Conservation (phyloP, 2,797 vertebrate genomes). For the Hydrolagus colliei region DNA sequence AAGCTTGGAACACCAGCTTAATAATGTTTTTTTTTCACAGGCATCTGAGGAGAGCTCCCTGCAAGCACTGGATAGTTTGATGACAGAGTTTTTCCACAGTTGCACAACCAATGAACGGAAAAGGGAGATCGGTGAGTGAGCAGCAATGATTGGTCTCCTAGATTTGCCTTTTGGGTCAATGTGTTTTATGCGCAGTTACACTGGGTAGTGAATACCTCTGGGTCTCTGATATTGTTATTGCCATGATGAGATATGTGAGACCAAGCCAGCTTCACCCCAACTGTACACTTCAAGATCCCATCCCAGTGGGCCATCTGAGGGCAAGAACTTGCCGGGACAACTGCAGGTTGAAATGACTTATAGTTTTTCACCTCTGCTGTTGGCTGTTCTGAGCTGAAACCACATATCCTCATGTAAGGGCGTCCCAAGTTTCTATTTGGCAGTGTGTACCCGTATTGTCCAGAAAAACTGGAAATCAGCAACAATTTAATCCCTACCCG, state of each 20-base stretch:
- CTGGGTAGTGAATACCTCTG: not conserved
- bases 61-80: conserved; percentile 84
- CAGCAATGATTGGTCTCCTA: too few relatives aligned
- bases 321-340: not conserved
- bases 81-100: conserved; percentile 96
- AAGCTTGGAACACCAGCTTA: not conserved
- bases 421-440: too few relatives aligned
- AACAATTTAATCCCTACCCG: too few relatives aligned
- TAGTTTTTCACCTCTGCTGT: not conserved
- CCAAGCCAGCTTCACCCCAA: too few relatives aligned
- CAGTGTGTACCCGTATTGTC: too few relatives aligned
- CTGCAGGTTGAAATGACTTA: not conserved
- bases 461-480: too few relatives aligned
- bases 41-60: conserved; percentile 87
- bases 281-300: not conserved
- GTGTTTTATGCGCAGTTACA: not conserved
- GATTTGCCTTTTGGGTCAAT: not conserved
- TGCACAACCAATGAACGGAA: conserved; percentile 94
- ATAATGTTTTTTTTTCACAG: conserved; percentile 47
- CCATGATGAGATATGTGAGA: not conserved
- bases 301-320: not conserved
- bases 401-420: too few relatives aligned
- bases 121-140: conserved; percentile 83
- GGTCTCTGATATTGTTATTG: not conserved
- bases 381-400: not conserved